Evolutionary conservation across 1,140 invertebrate genomes (phyloP).

Genomic region (Ptiloglossa arizonensis): DNA sequence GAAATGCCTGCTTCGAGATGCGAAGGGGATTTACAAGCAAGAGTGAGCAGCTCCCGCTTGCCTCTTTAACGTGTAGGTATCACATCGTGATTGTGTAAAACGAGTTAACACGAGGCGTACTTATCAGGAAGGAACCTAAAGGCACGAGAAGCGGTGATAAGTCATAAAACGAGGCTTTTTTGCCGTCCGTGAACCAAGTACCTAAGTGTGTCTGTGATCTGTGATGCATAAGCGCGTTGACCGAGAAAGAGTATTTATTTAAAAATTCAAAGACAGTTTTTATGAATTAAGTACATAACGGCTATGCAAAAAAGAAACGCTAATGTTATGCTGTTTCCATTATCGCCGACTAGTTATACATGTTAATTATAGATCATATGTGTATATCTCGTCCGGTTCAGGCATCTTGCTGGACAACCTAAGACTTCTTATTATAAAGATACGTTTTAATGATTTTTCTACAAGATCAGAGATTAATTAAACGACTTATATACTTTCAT

Average conservation of each 20-base stretch:
- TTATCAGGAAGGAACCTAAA: constrained; percentile 29
- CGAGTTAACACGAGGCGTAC: constrained; percentile 25
- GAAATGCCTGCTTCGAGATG: not conserved
- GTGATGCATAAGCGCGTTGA: constrained; percentile 58
- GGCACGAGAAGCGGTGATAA: constrained; percentile 31
- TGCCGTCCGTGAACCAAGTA: constrained; percentile 67
- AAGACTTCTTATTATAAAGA: constrained; percentile 63
- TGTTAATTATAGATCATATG: constrained; percentile 32
- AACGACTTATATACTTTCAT: constrained; percentile 77
- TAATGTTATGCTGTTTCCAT: constrained; percentile 34
- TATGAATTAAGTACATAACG: constrained; percentile 48
- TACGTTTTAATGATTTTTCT: constrained; percentile 68
- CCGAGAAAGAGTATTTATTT: constrained; percentile 64
- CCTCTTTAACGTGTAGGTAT: constrained; percentile 9
- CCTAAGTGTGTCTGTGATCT: constrained; percentile 78
- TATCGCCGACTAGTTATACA: constrained; percentile 25
- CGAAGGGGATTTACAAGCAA: not conserved
- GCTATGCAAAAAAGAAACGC: constrained; percentile 45
- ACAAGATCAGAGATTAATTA: constrained; percentile 67
- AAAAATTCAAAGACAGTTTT: constrained; percentile 38
- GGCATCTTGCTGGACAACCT: constrained; percentile 16
- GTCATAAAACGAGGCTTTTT: constrained; percentile 18
- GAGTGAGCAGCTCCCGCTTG: not conserved
- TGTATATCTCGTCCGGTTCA: constrained; percentile 38
- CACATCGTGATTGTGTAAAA: not conserved